These are phyloP conservation scores for Nomada fabriciana DNA, from an alignment of 2,888 invertebrate genomes.

Conservation along the genomic window DNA sequence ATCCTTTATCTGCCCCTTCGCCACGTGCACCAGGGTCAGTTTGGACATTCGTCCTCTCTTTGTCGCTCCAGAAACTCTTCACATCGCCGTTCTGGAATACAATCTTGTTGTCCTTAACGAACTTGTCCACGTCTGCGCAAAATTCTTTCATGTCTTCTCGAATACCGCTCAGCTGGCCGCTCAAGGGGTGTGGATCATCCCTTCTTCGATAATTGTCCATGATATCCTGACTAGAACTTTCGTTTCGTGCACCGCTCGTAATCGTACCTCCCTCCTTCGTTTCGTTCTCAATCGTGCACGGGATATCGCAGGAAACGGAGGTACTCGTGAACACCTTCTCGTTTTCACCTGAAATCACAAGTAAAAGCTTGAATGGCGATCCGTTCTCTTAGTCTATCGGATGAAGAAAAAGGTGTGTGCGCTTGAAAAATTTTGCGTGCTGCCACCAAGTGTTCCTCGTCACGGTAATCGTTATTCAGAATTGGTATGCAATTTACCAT, in stretches of 20 bases:
- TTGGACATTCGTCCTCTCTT: background rate
- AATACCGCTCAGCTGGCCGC: conserved; percentile 67
- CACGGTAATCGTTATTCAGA: conserved; percentile 13
- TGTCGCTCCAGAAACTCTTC: conserved; percentile 62
- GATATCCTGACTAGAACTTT: conserved; percentile 7
- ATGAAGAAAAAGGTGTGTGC: background rate
- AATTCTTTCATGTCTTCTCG: conserved; percentile 74
- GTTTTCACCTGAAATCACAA: conserved; percentile 17
- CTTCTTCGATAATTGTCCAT: conserved; percentile 38
- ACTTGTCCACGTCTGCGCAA: conserved; percentile 68
- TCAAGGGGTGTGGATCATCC: conserved; percentile 36
- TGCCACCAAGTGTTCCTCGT: conserved; percentile 14
- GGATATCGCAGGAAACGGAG: conserved; percentile 26
- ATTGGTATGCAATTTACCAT: conserved; percentile 23
- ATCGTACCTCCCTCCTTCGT: background rate
- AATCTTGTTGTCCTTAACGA: conserved; percentile 71
- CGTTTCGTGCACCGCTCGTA: background rate
- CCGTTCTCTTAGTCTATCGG: background rate
- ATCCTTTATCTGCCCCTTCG: background rate
- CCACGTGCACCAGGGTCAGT: background rate
- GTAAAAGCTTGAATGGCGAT: background rate
- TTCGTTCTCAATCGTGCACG: too few relatives aligned
- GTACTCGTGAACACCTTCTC: background rate
- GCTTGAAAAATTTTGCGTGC: background rate
- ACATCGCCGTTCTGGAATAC: conserved; percentile 67